A percentile compares a stretch with the other conserved stretches of the same genome.
These are phyloP conservation scores for Oncopeltus fasciatus DNA, from an alignment of 1,140 invertebrate species.

Conservation along the genomic window DNA sequence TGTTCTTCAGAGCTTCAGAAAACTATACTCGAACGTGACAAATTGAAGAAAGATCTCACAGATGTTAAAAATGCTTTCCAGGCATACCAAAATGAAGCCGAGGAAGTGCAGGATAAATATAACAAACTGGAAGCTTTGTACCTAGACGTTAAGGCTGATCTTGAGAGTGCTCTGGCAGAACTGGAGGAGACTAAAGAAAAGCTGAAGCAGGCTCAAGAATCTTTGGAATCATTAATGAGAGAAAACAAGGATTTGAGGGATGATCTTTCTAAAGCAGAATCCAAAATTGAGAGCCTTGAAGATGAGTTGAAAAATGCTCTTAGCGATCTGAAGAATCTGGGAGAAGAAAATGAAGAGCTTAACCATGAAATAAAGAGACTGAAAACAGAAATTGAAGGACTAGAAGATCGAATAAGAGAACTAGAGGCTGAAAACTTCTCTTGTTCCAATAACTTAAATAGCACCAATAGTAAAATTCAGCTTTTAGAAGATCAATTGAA, in stretches of 20 bases:
- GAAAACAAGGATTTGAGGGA: not conserved
- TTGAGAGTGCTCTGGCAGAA: not conserved
- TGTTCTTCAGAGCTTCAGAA: not conserved
- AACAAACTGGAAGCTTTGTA: not conserved
- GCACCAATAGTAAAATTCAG: not conserved
- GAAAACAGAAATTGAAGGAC: not conserved
- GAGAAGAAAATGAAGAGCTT: not conserved
- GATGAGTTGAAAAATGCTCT: not conserved
- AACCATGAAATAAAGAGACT: not conserved
- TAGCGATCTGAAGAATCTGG: not conserved
- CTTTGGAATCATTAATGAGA: not conserved
- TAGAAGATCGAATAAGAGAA: not conserved
- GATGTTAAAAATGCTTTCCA: not conserved
- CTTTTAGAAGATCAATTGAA: not conserved
- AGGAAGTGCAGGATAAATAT: not conserved
- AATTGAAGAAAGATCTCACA: not conserved
- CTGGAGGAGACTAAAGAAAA: not conserved
- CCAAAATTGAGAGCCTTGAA: not conserved
- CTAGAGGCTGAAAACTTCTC: not conserved
- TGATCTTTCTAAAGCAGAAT: not conserved
- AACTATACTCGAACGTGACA: not conserved
- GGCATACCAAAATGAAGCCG: not conserved
- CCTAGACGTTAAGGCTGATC: not conserved
- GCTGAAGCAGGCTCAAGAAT: not conserved
- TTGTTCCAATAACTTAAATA: not conserved